Base-by-base conservation (phyloP, 1,140 invertebrate genomes). In the Lepidostoma basale region DNA sequence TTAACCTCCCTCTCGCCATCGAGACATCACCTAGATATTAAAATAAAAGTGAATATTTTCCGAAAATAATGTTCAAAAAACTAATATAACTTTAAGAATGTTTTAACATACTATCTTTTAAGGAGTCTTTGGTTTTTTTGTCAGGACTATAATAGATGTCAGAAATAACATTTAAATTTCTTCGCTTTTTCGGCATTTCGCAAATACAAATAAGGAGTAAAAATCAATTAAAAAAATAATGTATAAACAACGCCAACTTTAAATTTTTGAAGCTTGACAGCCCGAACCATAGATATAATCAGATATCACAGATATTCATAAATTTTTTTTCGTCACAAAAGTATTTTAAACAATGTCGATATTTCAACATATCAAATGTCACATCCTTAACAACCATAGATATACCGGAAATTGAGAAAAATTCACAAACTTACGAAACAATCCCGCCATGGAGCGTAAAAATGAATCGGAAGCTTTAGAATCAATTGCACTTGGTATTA, bases 1-100 rank as follows among this genome's bases (percentile, higher is more conserved):
- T 88, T 12, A 89, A 79, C 23, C 87, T 77, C 44, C 87, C 86
- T 45, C 89, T 81, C n/a, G 89, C 88, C 36, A 85, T 81, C 1
- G 80, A 75, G 6, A 64, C 81, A 39, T 80, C 82, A 56, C 74
- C 81, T 82, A 56, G n/a, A n/a, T n/a, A n/a, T n/a, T n/a, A 45
- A 68, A 62, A 64, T 18, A 47, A 65, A 64, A 52, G 36, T 22
- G 25, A 36, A 20, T 47, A 20, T n/a, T n/a, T n/a, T n/a, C n/a
- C 40, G 12, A 59, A 14, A 18, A 42, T 14, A 42, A 42, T 25
- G 26, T 23, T 2, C 4, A 5, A 26, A 60, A 60, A 3, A 44
- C n/a, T 60, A 60, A 42, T 36, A 36, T 36, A 8, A 36, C 6
- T 8, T n/a, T 8, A 8, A 36, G 6, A 36, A 36, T n/a, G n/a